Evolutionary conservation across 2,113 vertebrate genomes (phyloP).

Genomic region (Macroglossus sobrinus): DNA sequence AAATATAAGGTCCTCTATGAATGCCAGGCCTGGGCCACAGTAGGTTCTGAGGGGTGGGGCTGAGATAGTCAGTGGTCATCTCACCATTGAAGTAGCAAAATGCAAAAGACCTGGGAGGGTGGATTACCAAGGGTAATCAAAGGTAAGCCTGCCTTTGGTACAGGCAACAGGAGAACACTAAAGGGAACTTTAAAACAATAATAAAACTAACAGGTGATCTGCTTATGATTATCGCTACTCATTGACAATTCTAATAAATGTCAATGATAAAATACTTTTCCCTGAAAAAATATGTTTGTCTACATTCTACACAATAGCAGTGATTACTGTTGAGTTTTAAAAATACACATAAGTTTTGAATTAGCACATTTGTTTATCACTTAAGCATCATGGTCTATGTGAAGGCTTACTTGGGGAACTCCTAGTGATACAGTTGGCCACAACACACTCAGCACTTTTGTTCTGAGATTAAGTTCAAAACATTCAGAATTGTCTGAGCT

Average conservation of each 20-base stretch:
- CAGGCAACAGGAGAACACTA: not conserved
- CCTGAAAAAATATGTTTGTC: not conserved
- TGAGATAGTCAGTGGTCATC: not conserved
- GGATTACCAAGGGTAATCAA: not conserved
- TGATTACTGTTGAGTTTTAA: not conserved
- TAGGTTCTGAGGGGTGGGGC: not conserved
- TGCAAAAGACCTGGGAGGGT: not conserved
- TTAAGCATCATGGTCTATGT: not conserved
- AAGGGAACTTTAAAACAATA: not conserved
- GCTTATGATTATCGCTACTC: not conserved
- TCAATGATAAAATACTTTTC: not conserved
- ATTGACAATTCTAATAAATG: not conserved
- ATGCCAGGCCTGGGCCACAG: not conserved
- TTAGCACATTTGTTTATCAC: not conserved
- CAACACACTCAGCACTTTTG: not conserved
- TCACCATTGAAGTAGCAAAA: not conserved
- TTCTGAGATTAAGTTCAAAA: not conserved
- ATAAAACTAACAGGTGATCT: not conserved
- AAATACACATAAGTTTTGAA: not conserved
- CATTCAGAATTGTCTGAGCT: not conserved
- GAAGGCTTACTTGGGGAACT: not conserved
- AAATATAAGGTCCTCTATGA: not conserved
- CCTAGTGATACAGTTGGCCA: not conserved
- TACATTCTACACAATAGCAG: not conserved
- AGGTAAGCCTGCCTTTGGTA: not conserved